A percentile compares a stretch with the other conserved stretches of the same genome.
These are phyloP conservation scores for Periparus ater DNA, from an alignment of 2,797 vertebrate species.

Conservation along the genomic window DNA sequence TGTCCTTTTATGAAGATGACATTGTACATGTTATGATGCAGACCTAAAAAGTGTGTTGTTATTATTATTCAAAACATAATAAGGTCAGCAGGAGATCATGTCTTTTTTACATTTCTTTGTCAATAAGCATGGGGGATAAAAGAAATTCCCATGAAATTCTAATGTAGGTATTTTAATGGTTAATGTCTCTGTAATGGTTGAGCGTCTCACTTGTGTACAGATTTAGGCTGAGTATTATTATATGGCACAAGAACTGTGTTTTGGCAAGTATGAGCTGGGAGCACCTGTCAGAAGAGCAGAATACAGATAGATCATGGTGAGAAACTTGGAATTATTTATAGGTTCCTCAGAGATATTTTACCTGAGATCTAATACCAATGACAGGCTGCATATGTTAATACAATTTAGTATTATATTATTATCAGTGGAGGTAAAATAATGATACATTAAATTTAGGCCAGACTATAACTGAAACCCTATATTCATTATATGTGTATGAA, in stretches of 20 bases:
- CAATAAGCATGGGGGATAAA: background rate
- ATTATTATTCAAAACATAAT: background rate
- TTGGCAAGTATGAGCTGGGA: background rate
- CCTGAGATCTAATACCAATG: background rate
- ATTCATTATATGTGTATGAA: background rate
- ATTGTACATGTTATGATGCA: background rate
- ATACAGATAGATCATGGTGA: background rate
- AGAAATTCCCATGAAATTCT: background rate
- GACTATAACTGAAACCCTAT: background rate
- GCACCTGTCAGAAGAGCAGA: background rate
- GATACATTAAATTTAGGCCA: background rate
- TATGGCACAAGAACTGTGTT: background rate
- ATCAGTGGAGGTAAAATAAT: background rate
- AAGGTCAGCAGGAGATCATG: background rate
- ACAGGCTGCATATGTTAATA: background rate
- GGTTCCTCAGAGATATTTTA: background rate
- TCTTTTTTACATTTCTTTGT: background rate
- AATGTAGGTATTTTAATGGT: background rate
- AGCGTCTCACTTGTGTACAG: background rate
- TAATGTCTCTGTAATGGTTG: background rate
- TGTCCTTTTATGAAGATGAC: background rate
- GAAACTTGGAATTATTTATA: background rate
- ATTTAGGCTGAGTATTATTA: background rate
- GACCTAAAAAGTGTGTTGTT: background rate
- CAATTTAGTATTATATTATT: background rate